Evolutionary conservation across 2,113 vertebrate genomes (phyloP).

Genomic region (Triplophysa rosa): DNA sequence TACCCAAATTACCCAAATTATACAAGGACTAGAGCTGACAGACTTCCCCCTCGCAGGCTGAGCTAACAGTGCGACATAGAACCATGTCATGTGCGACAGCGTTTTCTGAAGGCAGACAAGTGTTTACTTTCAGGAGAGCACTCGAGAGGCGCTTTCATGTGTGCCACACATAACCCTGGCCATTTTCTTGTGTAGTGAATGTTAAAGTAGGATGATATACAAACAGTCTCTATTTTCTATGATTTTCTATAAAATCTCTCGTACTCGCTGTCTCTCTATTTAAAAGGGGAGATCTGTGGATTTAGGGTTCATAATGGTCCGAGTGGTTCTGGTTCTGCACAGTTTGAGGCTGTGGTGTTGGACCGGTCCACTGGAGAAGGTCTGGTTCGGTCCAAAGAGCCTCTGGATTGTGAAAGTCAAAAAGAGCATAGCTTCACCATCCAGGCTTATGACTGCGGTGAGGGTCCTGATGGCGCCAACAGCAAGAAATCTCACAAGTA

Average conservation of each 20-base stretch:
- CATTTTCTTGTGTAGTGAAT: background rate
- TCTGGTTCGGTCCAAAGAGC: constrained; percentile 92
- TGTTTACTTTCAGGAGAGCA: constrained; percentile 20
- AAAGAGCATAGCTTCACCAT: constrained; percentile 98
- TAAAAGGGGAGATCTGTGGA: constrained; percentile 93
- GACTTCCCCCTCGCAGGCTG: constrained; percentile 29
- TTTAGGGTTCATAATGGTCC: constrained; percentile 88
- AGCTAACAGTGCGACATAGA: constrained; percentile 21
- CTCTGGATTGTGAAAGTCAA: constrained; percentile 94
- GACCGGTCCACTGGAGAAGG: constrained; percentile 96
- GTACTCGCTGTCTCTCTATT: background rate
- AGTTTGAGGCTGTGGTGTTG: constrained; percentile 95
- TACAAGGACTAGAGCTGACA: constrained; percentile 36
- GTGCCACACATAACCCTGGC: background rate
- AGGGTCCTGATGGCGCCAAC: constrained; percentile 91
- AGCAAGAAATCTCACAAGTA: constrained; percentile 99
- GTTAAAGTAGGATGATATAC: background rate
- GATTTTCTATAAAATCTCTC: background rate
- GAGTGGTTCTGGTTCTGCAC: constrained; percentile 82
- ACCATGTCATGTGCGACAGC: constrained; percentile 32
- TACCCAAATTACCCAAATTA: constrained; percentile 44
- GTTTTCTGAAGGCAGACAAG: constrained; percentile 8
- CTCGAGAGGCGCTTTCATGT: constrained; percentile 1
- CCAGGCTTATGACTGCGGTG: constrained; percentile 97
- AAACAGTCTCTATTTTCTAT: background rate